These are phyloP conservation scores for Andricus quercusramuli DNA, from an alignment of 2,888 invertebrate species.

Conservation along the genomic window DNA sequence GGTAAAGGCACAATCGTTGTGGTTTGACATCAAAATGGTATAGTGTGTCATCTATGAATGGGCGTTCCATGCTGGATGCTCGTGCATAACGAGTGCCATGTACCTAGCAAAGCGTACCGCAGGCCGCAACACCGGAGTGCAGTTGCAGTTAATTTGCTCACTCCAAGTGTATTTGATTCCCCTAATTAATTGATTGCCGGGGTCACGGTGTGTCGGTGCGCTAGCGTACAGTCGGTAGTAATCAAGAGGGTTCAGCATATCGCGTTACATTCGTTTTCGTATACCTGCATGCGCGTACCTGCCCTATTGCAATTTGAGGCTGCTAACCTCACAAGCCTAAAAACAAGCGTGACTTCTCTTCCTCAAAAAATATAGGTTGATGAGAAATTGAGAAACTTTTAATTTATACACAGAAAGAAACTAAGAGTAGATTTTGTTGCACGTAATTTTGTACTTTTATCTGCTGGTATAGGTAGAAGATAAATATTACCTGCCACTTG, in stretches of 20 bases:
- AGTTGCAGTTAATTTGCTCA: constrained; percentile 80
- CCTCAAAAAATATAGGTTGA: neutral
- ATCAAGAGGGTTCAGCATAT: constrained; percentile 71
- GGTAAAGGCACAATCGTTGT: neutral
- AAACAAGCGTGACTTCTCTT: constrained; percentile 46
- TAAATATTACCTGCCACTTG: no score
- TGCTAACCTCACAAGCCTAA: constrained; percentile 29
- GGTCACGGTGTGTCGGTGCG: constrained; percentile 68
- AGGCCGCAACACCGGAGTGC: constrained; percentile 74
- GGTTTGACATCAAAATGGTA: constrained; percentile 15
- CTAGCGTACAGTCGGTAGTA: constrained; percentile 71
- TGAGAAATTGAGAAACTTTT: neutral
- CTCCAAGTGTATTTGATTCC: constrained; percentile 79
- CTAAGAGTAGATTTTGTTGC: no score
- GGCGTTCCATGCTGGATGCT: constrained; percentile 67
- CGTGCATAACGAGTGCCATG: constrained; percentile 48
- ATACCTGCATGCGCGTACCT: constrained; percentile 47
- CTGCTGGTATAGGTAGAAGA: no score
- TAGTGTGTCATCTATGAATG: constrained; percentile 38
- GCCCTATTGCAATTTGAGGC: constrained; percentile 47
- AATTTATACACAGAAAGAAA: no score
- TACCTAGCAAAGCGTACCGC: constrained; percentile 59
- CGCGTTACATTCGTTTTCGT: constrained; percentile 62
- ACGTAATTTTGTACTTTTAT: no score
- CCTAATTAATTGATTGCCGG: constrained; percentile 78